Conservation (phyloP, 2,888 invertebrate genomes). For the Ormyrus thymus region DNA sequence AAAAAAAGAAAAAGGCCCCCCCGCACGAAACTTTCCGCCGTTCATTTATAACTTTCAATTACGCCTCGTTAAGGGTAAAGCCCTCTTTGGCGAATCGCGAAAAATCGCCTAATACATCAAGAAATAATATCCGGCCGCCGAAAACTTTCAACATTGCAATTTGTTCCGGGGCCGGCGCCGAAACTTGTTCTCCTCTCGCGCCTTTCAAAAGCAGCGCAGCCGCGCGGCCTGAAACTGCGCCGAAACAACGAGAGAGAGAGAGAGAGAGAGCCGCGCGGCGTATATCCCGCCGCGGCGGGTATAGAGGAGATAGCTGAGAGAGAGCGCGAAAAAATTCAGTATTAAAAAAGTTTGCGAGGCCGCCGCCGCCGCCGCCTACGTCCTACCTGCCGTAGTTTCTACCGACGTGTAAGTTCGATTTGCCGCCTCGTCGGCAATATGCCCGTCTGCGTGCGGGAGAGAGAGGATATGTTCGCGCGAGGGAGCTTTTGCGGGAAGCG, state of each 20-base stretch:
- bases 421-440: neutral
- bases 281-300: neutral
- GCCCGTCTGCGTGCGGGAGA: neutral
- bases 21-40: neutral
- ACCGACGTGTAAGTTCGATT: conserved; percentile 34
- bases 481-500: neutral
- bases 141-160: conserved; percentile 39
- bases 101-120: conserved; percentile 37
- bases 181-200: conserved; percentile 4
- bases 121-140: conserved; percentile 41
- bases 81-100: conserved; percentile 12
- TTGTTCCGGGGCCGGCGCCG: conserved; percentile 4
- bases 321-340: conserved; percentile 45
- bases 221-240: neutral
- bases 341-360: conserved; percentile 52
- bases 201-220: conserved; percentile 4
- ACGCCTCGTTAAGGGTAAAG: conserved; percentile 24
- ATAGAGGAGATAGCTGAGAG: neutral
- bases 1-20: neutral
- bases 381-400: too few species aligned
- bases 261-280: neutral
- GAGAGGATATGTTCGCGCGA: neutral
- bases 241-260: conserved; percentile 27
- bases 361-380: too few species aligned
- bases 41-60: conserved; percentile 46